These are phyloP conservation scores for Acrocyrtus sp. DNA, from an alignment of 2,888 invertebrate genomes.

Conservation along the genomic window DNA sequence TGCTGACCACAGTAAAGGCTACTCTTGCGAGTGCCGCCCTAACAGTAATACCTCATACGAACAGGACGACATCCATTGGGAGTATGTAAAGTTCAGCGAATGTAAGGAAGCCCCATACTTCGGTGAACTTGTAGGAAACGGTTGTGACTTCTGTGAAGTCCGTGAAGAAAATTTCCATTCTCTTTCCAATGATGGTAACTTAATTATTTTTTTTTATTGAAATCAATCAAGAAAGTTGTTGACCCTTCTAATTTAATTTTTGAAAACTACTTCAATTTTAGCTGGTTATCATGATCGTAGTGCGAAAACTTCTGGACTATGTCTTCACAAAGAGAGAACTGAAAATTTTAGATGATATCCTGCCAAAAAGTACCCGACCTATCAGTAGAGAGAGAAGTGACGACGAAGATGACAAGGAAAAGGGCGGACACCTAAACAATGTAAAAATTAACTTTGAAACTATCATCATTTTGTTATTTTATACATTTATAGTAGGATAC, in stretches of 20 bases:
- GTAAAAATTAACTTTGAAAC: constrained; percentile 16
- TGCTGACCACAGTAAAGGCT: constrained; percentile 7
- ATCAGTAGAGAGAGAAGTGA: neutral
- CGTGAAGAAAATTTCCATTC: constrained; percentile 70
- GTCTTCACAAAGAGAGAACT: constrained; percentile 70
- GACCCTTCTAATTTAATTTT: no score
- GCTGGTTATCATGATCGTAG: constrained; percentile 65
- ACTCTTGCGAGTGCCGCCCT: constrained; percentile 3
- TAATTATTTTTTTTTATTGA: neutral
- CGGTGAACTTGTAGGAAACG: neutral
- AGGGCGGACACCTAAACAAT: constrained; percentile 5
- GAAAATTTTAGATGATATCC: constrained; percentile 70
- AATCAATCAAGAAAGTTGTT: neutral
- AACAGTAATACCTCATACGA: constrained; percentile 10
- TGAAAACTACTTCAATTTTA: constrained; percentile 12
- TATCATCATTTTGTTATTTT: no score
- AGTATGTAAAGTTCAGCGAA: constrained; percentile 19
- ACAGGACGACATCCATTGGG: constrained; percentile 13
- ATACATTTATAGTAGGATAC: no score
- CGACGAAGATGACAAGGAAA: neutral
- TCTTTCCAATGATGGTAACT: constrained; percentile 72
- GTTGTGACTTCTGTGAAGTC: constrained; percentile 66
- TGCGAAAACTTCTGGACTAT: constrained; percentile 70
- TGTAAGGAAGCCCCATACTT: constrained; percentile 9
- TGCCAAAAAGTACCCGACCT: constrained; percentile 66